Evolutionary conservation across 2,113 vertebrate species (phyloP).

Genomic region (cattle (Bos taurus)): DNA sequence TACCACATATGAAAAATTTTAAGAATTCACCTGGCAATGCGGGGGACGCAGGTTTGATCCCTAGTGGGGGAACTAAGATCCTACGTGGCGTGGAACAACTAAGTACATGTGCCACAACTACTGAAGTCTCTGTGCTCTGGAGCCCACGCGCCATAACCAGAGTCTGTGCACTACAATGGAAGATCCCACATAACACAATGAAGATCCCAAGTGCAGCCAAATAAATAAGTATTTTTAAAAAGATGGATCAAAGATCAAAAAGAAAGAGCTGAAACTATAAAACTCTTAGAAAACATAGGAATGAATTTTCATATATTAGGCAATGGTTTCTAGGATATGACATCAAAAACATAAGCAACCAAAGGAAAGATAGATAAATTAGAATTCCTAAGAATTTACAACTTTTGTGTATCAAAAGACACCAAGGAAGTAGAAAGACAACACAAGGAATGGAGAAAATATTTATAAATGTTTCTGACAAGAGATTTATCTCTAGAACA

Average conservation of each 20-base stretch:
- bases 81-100: not conserved
- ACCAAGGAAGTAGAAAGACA: not conserved
- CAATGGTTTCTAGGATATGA: not conserved
- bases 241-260: not conserved
- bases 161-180: not conserved
- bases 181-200: not conserved
- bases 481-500: not conserved
- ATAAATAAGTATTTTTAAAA: not conserved
- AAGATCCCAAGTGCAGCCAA: not conserved
- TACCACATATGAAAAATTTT: not conserved
- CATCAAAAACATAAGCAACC: constrained; percentile 9
- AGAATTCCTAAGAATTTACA: not conserved
- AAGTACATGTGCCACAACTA: not conserved
- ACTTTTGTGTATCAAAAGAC: not conserved
- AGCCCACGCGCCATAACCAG: not conserved
- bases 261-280: not conserved
- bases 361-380: constrained; percentile 7
- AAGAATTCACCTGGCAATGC: not conserved
- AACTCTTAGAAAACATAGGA: not conserved
- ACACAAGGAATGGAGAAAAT: not conserved
- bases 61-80: not conserved
- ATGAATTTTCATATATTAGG: not conserved
- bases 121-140: not conserved
- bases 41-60: not conserved
- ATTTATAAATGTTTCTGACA: not conserved